Percentiles rank a stretch among this genome's conserved stretches.
Conservation (phyloP, 2,797 vertebrate species). For the Phaenicophaeus curvirostris region DNA sequence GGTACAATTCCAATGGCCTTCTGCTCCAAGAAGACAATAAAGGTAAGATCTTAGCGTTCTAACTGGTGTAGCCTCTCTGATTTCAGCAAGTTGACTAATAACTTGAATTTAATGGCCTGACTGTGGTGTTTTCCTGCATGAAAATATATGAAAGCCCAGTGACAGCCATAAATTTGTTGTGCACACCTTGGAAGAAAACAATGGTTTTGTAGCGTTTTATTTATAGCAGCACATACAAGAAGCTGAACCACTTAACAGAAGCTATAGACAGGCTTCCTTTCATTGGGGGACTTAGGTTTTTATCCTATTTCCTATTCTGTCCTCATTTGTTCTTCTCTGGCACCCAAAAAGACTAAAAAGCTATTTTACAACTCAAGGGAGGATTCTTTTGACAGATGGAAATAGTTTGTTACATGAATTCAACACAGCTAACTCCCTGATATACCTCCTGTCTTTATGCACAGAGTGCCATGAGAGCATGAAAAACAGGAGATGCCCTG, state of each 20-base stretch:
- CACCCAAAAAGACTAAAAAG: background rate
- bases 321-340: constrained; percentile 13
- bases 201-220: background rate
- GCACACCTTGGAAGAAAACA: background rate
- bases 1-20: constrained; percentile 92
- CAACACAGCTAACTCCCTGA: background rate
- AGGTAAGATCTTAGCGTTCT: constrained; percentile 77
- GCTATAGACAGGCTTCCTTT: background rate
- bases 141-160: background rate
- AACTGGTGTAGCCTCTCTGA: background rate
- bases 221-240: constrained; percentile 9
- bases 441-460: background rate
- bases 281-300: background rate
- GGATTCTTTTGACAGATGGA: background rate
- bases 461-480: background rate
- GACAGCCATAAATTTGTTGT: background rate
- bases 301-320: background rate
- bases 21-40: constrained; percentile 79
- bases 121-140: background rate
- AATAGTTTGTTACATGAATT: background rate
- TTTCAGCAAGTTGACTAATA: background rate
- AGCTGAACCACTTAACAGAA: background rate
- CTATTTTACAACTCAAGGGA: background rate
- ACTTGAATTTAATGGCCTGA: background rate
- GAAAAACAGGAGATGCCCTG: background rate